phyloP scores from a whole-genome alignment of 2,888 invertebrate species.

The Luperina testacea region DNA sequence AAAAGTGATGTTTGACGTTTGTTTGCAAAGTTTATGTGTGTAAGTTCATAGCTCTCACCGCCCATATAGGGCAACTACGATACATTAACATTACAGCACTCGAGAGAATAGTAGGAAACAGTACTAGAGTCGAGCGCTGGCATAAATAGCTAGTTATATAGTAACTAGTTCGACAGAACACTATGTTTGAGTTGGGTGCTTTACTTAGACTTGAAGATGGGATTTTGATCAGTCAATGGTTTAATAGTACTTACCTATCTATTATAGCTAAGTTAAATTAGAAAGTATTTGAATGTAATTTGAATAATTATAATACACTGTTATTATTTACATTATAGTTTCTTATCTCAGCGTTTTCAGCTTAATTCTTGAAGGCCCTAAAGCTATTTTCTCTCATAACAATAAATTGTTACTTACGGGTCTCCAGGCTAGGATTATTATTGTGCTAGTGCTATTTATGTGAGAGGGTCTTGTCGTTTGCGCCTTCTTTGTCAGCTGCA shows the following conservation, averaged over 20 bases:
- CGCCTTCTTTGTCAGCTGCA: background rate
- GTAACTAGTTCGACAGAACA: slow-evolving; percentile 35
- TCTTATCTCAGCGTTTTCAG: background rate
- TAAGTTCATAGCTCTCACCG: background rate
- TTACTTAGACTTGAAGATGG: slow-evolving; percentile 22
- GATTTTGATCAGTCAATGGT: slow-evolving; percentile 27
- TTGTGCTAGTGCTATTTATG: background rate
- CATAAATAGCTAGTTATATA: slow-evolving; percentile 24
- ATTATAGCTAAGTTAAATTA: slow-evolving; percentile 9
- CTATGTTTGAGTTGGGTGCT: slow-evolving; percentile 29
- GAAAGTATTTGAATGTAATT: background rate
- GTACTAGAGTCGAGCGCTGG: slow-evolving; percentile 27
- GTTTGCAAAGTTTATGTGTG: background rate
- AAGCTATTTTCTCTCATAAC: background rate
- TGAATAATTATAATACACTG: background rate
- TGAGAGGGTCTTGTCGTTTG: background rate
- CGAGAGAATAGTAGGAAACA: background rate
- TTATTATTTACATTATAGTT: background rate
- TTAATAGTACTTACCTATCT: slow-evolving; percentile 18
- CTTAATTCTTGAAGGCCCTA: background rate
- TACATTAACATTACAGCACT: slow-evolving; percentile 15
- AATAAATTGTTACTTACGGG: background rate
- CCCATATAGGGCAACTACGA: background rate
- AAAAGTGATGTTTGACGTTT: background rate
- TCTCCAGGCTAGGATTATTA: background rate